A percentile compares a stretch with the other conserved stretches of the same genome.
These are phyloP conservation scores for Dolichotis patagonum DNA, from an alignment of 2,113 vertebrate genomes.

Conservation along the genomic window DNA sequence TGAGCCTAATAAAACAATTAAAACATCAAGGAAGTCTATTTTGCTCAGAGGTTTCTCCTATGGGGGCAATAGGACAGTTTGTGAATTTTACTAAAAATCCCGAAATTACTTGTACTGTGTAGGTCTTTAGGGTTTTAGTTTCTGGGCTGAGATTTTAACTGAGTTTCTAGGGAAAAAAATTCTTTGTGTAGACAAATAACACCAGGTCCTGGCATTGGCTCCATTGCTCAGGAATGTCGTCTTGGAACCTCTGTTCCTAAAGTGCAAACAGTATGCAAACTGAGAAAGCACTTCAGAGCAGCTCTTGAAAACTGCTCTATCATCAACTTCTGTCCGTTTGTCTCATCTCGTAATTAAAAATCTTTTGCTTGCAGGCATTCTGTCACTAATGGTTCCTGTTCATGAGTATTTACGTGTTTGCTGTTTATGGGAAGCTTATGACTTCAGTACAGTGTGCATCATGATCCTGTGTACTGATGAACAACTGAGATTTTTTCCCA, in stretches of 20 bases:
- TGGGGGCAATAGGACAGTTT: accelerated
- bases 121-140: neutral
- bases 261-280: neutral
- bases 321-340: neutral
- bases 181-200: neutral
- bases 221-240: neutral
- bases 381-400: neutral
- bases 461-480: neutral
- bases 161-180: neutral
- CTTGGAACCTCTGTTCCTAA: neutral
- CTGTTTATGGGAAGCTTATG: neutral
- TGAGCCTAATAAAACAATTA: neutral
- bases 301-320: neutral
- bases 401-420: neutral
- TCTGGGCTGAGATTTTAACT: neutral
- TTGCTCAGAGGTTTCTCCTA: neutral
- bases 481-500: neutral
- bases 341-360: neutral
- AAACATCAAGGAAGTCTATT: neutral
- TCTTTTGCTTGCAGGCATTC: neutral
- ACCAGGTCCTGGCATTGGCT: neutral
- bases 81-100: neutral
- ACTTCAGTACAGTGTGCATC: neutral
- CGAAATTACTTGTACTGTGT: neutral
- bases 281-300: neutral